Base-by-base conservation (phyloP, 2,113 vertebrate species). In the Ivindomyrus marchei region DNA sequence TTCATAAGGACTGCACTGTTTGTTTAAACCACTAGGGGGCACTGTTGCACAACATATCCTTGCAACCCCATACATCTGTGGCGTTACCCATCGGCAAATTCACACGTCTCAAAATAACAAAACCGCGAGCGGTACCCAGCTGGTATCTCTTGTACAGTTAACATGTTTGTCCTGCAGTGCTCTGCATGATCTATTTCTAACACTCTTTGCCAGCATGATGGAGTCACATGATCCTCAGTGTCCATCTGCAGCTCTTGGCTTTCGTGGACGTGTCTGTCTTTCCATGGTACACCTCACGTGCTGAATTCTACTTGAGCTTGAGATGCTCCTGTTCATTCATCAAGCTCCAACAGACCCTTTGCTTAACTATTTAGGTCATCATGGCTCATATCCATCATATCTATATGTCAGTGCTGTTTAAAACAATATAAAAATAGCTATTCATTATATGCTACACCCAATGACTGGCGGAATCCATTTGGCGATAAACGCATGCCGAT, bases 11-110 rank as follows among this genome's bases (percentile, higher is more conserved):
- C 62, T 27, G 8, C 58, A 27, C 56, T 13, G 9, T n/a, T n/a
- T 27, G 74, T 6, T 15, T 7, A 0, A 13, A 89, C 58, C 95
- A 94, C 93, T 85, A 24, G 95, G 90, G 92, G 94, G 93, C 92
- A 89, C 90, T 94, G 90, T 91, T 87, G 86, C 90, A 89, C 88
- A 90, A 93, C 58, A 42, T 45, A 92, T 77, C 46, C 27, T 89
- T 85, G 24, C 74, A 7, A 0, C 3, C 15, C 24, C 46, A 27
- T 19, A 27, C 45, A 21, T 36, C 50, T 53, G 49, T 36, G 31
- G 17, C 24, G 47, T 27, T 56, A n/a, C 27, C 49, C 31, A 15
- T 17, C 27, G n/a, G 85, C 85, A 87, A 53, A 36, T 87, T 56
- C 49, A 87, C 49, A 53, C 50, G 50, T 53, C 50, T 53, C 50